Percentiles rank a stretch among this genome's conserved stretches.
Conservation (phyloP, 1,140 invertebrate genomes). For the Drosophila kurseongensis region DNA sequence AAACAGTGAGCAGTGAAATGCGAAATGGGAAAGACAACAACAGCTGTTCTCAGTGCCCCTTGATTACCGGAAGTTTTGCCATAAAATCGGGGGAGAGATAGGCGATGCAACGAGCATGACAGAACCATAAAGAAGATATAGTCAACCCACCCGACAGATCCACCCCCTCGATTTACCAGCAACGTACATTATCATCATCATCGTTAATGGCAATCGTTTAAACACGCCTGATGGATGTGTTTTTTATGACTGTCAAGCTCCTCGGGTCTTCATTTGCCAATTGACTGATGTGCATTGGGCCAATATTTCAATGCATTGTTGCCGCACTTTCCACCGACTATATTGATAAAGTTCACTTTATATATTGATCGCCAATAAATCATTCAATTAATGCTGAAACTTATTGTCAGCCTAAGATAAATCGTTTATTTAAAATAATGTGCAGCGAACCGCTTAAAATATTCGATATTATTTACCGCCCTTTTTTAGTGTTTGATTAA, state of each 20-base stretch:
- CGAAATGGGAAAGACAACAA: slow-evolving; percentile 19
- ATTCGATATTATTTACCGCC: not conserved
- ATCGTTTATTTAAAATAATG: not conserved
- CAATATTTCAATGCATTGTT: slow-evolving; percentile 6
- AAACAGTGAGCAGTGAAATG: not conserved
- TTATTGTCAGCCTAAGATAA: not conserved
- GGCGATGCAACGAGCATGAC: slow-evolving; percentile 30
- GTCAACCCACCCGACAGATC: not conserved
- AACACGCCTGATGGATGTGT: slow-evolving; percentile 54
- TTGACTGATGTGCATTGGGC: slow-evolving; percentile 3
- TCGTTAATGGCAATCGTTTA: slow-evolving; percentile 45
- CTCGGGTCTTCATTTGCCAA: slow-evolving; percentile 2
- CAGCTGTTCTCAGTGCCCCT: slow-evolving; percentile 20
- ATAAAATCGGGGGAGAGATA: slow-evolving; percentile 36
- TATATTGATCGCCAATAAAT: not conserved
- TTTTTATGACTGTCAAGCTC: slow-evolving; percentile 52
- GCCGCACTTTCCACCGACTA: not conserved
- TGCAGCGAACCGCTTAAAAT: not conserved
- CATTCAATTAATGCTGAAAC: slow-evolving; percentile 1
- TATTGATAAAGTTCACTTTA: slow-evolving; percentile 1
- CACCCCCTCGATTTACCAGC: slow-evolving; percentile 3
- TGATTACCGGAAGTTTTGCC: slow-evolving; percentile 67
- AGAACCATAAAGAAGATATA: slow-evolving; percentile 50
- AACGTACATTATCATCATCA: slow-evolving; percentile 8
- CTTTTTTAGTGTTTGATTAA: not conserved